Base-by-base conservation (phyloP, 1,140 invertebrate genomes). In the Battus philenor region DNA sequence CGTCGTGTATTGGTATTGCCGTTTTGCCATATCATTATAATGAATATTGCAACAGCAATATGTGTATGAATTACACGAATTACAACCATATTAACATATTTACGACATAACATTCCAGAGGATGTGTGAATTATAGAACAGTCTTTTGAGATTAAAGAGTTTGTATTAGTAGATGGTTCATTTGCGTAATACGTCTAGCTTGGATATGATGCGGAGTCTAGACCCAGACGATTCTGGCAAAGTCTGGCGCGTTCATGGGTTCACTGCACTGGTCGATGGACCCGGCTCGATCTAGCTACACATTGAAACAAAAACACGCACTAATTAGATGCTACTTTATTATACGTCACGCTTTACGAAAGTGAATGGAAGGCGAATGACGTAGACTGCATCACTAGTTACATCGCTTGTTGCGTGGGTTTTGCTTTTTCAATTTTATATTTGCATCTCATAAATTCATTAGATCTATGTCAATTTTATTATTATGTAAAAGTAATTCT, bases 181-280 rank as follows among this genome's bases (percentile, higher is more conserved):
- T 54, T 54, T 45, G 30, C 47, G 47, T 51, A 45, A 53, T 47
- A 39, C 27, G 52, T 59, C 48, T 59, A 54, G 52, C 50, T 48
- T 55, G 47, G 45, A 17, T 32, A 38, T 46, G 56, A 59, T 48
- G 31, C 6, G 4, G 43, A 54, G 39, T 46, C 48, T 46, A 54
- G 52, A 46, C 47, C 36, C 52, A 59, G 56, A 59, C 52, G 41
- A 46, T 43, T 50, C 47, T 46, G 33, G 47, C 47, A 39, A 38
- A 41, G 47, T 50, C 47, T 50, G 47, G 48, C 48, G 32, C 20
- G 48, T 24, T 16, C 33, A 26, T 24, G 52, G 31, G 56, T 59
- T 59, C 56, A 59, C 30, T 59, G 56, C 49, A 55, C 56, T 39
- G 24, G 26, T 20, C 47, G 13, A 43, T 33, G 47, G 39, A 32